These are phyloP conservation scores for Hermaeophaga mercurialis DNA, from an alignment of 2,888 invertebrate species.

Conservation along the genomic window DNA sequence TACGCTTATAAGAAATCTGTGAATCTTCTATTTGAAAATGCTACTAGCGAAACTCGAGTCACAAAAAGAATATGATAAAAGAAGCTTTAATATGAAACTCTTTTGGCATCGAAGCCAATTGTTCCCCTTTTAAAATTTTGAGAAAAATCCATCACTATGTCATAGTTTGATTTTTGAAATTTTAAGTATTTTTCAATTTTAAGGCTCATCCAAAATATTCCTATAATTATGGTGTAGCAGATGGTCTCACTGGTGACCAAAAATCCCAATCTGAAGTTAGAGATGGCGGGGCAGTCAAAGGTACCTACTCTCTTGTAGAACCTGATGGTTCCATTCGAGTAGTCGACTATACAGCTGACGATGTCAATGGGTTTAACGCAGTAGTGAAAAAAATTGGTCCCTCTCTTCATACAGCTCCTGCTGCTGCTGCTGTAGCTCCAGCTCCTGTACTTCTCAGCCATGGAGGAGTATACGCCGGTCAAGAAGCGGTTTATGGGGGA, in stretches of 20 bases:
- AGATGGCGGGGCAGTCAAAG: slow-evolving; percentile 57
- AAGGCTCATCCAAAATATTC: slow-evolving; percentile 53
- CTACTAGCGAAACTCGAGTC: too few relatives aligned
- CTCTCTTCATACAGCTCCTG: slow-evolving; percentile 48
- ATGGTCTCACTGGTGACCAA: slow-evolving; percentile 53
- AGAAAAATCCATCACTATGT: neutral
- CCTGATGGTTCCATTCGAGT: slow-evolving; percentile 62
- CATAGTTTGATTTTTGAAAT: neutral
- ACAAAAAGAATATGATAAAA: too few relatives aligned
- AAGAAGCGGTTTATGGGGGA: slow-evolving; percentile 25
- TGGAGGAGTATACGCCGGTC: too few relatives aligned
- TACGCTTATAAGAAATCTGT: too few relatives aligned
- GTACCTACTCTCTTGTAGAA: slow-evolving; percentile 59
- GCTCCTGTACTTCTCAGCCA: neutral
- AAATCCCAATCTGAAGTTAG: slow-evolving; percentile 53
- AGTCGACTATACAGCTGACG: slow-evolving; percentile 62
- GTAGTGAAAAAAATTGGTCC: slow-evolving; percentile 55
- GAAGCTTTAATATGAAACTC: too few relatives aligned
- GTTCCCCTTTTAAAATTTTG: too few relatives aligned
- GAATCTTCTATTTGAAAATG: too few relatives aligned
- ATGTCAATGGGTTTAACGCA: slow-evolving; percentile 52
- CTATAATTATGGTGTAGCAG: slow-evolving; percentile 55
- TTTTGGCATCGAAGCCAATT: too few relatives aligned
- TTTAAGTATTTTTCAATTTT: slow-evolving; percentile 6
- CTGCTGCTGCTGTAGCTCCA: slow-evolving; percentile 7